Evolutionary conservation across 2,888 invertebrate species (phyloP).

Genomic region (Epirrhoe tristata): DNA sequence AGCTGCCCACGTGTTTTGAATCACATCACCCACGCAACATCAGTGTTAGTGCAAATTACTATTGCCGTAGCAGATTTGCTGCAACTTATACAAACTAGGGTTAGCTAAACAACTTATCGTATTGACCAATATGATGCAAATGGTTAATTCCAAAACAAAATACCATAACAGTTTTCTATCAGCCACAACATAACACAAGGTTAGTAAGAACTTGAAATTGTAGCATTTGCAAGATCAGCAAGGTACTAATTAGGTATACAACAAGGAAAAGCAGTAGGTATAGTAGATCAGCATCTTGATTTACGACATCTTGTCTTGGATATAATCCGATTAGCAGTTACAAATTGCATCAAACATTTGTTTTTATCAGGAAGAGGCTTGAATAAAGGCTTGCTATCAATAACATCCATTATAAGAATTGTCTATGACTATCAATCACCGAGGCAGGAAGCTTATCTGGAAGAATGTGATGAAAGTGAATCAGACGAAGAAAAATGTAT

Average conservation of each 20-base stretch:
- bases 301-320: conserved; percentile 17
- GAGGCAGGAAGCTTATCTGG: not conserved
- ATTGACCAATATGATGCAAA: not conserved
- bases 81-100: conserved; percentile 36
- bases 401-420: not conserved
- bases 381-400: conserved; percentile 9
- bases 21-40: conserved; percentile 74
- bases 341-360: conserved; percentile 37
- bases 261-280: conserved; percentile 4
- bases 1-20: conserved; percentile 69
- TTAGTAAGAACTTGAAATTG: not conserved
- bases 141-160: not conserved
- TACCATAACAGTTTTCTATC: not conserved
- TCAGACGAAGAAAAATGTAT: not conserved
- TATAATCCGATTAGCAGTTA: conserved; percentile 38
- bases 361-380: conserved; percentile 27
- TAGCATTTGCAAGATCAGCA: conserved; percentile 6
- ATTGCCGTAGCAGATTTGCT: conserved; percentile 54
- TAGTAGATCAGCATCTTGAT: conserved; percentile 10
- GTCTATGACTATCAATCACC: not conserved
- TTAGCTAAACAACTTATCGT: not conserved
- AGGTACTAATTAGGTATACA: not conserved
- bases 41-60: conserved; percentile 55
- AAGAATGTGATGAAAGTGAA: not conserved
- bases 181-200: not conserved